These are phyloP conservation scores for Morpho deidamia DNA, from an alignment of 2,888 invertebrate species.

Conservation along the genomic window DNA sequence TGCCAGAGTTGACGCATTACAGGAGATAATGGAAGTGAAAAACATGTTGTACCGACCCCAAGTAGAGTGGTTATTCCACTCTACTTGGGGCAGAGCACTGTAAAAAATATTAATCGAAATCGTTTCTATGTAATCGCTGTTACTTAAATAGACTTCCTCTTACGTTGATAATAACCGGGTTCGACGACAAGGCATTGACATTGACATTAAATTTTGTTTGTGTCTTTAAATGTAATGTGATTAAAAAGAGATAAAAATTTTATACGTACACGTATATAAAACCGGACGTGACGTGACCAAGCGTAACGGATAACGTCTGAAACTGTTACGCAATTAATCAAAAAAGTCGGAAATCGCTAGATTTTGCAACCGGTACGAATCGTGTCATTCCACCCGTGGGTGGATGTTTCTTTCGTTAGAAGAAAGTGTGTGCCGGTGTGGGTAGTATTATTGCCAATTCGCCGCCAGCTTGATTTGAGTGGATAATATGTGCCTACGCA, in stretches of 20 bases:
- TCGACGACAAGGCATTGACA: neutral
- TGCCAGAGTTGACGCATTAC: too few relatives aligned
- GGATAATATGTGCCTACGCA: constrained; percentile 13
- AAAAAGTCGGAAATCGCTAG: constrained; percentile 50
- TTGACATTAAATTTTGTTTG: neutral
- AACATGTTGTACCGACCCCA: too few relatives aligned
- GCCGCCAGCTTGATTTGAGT: constrained; percentile 11
- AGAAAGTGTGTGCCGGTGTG: constrained; percentile 53
- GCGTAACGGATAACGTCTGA: constrained; percentile 24
- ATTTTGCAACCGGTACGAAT: constrained; percentile 64
- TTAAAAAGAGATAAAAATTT: neutral
- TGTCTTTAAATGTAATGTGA: neutral
- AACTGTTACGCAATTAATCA: constrained; percentile 52
- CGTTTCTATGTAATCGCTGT: too few relatives aligned
- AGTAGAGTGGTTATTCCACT: too few relatives aligned
- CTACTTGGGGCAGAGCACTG: too few relatives aligned
- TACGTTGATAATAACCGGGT: neutral
- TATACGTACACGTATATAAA: neutral
- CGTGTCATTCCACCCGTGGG: constrained; percentile 64
- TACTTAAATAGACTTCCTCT: too few relatives aligned
- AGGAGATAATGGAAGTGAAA: too few relatives aligned
- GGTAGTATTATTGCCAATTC: constrained; percentile 25
- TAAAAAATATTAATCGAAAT: too few relatives aligned
- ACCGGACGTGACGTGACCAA: constrained; percentile 12
- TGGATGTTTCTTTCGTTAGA: constrained; percentile 60